Conservation (phyloP, 2,888 invertebrate genomes). For the Zygothrica quintamaculata region DNA sequence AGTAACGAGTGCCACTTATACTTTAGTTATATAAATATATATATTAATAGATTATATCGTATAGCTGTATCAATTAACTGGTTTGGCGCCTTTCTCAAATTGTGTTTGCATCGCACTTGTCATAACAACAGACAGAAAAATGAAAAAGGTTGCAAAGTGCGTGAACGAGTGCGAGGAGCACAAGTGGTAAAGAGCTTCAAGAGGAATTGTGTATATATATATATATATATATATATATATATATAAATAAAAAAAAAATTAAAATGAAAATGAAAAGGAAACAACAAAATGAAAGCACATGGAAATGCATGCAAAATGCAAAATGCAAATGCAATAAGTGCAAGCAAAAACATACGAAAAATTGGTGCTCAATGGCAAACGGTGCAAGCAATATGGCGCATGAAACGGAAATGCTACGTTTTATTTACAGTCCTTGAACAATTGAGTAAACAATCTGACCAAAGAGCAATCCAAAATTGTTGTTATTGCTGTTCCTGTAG, state of each 20-base stretch:
- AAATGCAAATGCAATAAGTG: conserved; percentile 20
- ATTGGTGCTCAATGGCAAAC: conserved; percentile 61
- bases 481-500: conserved; percentile 15
- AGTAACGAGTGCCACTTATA: no score
- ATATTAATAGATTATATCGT: no score
- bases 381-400: conserved; percentile 63
- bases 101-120: conserved; percentile 55
- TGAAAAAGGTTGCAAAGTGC: conserved; percentile 16
- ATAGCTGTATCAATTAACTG: conserved; percentile 1
- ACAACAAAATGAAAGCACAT: conserved; percentile 5
- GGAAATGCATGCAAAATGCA: conserved; percentile 8
- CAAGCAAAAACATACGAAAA: conserved; percentile 59
- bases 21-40: background rate
- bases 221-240: no score
- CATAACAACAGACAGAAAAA: conserved; percentile 49
- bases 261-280: conserved; percentile 2
- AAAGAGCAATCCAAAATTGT: conserved; percentile 42
- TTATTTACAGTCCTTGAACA: conserved; percentile 70
- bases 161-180: no score
- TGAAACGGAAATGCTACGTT: conserved; percentile 59
- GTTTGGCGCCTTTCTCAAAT: background rate
- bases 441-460: conserved; percentile 60
- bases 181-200: background rate
- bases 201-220: background rate
- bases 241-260: conserved; percentile 2